Conservation (phyloP, 1,140 invertebrate genomes). For the Temnothorax nylanderi region DNA sequence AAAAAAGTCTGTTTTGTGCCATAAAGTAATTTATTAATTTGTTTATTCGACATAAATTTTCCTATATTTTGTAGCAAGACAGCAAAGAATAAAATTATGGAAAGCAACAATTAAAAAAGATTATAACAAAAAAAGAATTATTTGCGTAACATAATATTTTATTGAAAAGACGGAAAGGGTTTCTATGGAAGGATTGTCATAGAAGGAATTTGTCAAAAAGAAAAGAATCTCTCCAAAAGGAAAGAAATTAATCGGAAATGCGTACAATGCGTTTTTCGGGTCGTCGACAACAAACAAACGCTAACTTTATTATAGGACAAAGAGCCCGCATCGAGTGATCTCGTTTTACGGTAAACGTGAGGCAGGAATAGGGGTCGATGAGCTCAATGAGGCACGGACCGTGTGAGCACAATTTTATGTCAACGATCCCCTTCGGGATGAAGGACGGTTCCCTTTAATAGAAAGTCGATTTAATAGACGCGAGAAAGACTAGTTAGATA, state of each 20-base stretch:
- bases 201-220: background rate
- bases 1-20: background rate
- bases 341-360: slow-evolving; percentile 42
- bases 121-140: background rate
- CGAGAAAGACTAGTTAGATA: slow-evolving; percentile 35
- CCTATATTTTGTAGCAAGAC: background rate
- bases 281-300: slow-evolving; percentile 31
- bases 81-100: background rate
- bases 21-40: background rate
- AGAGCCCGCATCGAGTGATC: slow-evolving; percentile 44
- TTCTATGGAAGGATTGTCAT: background rate
- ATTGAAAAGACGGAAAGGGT: background rate
- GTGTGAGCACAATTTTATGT: slow-evolving; percentile 55
- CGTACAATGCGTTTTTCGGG: slow-evolving; percentile 21
- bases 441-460: slow-evolving; percentile 45
- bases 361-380: slow-evolving; percentile 53
- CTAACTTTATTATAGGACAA: slow-evolving; percentile 53
- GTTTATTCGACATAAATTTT: background rate
- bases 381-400: slow-evolving; percentile 37
- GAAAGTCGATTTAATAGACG: slow-evolving; percentile 50
- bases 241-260: background rate
- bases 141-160: background rate
- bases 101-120: background rate
- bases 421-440: slow-evolving; percentile 39
- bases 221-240: background rate